These are phyloP conservation scores for Hydrozoanthus gracilis DNA, from an alignment of 92 coral and sea anemone genomes.

Conservation along the genomic window DNA sequence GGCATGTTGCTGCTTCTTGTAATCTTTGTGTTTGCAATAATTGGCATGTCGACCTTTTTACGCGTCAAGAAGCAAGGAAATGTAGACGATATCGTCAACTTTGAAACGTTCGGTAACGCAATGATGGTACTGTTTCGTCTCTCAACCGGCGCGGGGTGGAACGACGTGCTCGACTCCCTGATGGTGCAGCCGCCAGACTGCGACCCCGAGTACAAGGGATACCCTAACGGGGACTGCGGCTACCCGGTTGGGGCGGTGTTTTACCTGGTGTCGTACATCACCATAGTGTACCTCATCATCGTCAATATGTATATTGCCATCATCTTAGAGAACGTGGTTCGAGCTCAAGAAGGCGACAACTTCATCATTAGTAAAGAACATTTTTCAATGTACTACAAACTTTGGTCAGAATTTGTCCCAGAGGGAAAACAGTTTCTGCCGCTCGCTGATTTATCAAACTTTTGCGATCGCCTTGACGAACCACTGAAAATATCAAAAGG, in stretches of 20 bases:
- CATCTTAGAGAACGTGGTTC: constrained; percentile 88
- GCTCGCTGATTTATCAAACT: constrained; percentile 75
- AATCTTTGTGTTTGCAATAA: constrained; percentile 90
- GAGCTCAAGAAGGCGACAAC: constrained; percentile 89
- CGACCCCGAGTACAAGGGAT: constrained; percentile 71
- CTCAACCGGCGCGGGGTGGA: constrained; percentile 97
- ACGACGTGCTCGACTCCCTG: constrained; percentile 88
- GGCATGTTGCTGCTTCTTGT: constrained; percentile 91
- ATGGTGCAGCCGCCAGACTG: constrained; percentile 95
- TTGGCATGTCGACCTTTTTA: constrained; percentile 96
- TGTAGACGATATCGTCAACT: constrained; percentile 91
- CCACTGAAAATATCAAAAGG: constrained; percentile 84
- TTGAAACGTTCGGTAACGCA: constrained; percentile 88
- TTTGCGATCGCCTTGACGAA: constrained; percentile 79
- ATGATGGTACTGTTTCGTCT: constrained; percentile 94
- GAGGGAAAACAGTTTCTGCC: constrained; percentile 90
- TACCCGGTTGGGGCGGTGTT: constrained; percentile 74
- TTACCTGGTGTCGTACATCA: constrained; percentile 79
- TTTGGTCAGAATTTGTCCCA: constrained; percentile 87
- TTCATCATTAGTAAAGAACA: constrained; percentile 88
- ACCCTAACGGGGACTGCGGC: constrained; percentile 89
- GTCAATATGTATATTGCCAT: constrained; percentile 98
- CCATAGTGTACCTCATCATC: constrained; percentile 79
- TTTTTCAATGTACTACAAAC: constrained; percentile 83
- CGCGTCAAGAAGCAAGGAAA: constrained; percentile 86